Conservation (phyloP, 1,140 invertebrate genomes). For the Bombus haemorrhoidalis region DNA sequence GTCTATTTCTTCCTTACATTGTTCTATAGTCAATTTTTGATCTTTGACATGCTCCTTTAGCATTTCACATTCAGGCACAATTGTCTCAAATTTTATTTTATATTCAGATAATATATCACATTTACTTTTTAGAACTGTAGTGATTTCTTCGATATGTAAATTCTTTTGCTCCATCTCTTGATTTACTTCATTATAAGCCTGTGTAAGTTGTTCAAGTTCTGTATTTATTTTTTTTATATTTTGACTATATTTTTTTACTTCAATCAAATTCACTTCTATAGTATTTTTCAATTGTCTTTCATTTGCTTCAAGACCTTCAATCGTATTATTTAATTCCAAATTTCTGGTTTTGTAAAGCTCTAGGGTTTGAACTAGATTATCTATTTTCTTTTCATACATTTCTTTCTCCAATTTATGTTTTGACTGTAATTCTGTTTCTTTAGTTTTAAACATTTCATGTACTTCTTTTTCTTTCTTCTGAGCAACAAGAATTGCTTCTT, state of each 20-base stretch:
- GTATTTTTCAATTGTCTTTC: conserved; percentile 70
- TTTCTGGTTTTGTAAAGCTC: conserved; percentile 65
- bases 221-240: conserved; percentile 56
- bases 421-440: conserved; percentile 69
- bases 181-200: conserved; percentile 60
- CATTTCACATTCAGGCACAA: conserved; percentile 71
- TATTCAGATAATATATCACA: conserved; percentile 77
- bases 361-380: conserved; percentile 58
- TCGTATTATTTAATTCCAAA: conserved; percentile 64
- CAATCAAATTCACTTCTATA: conserved; percentile 67
- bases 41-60: conserved; percentile 70
- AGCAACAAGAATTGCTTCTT: conserved; percentile 44
- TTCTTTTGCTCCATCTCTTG: conserved; percentile 64
- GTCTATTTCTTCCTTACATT: conserved; percentile 71
- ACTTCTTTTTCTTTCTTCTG: conserved; percentile 71
- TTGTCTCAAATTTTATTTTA: conserved; percentile 72
- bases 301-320: conserved; percentile 70
- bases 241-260: conserved; percentile 55
- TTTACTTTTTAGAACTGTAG: conserved; percentile 71
- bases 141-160: conserved; percentile 69
- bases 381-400: conserved; percentile 57
- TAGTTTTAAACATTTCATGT: conserved; percentile 48
- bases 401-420: conserved; percentile 67
- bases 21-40: conserved; percentile 61
- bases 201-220: conserved; percentile 61